Evolutionary conservation across 2,797 vertebrate species (phyloP).

Genomic region (Pseudochirops corinnae): DNA sequence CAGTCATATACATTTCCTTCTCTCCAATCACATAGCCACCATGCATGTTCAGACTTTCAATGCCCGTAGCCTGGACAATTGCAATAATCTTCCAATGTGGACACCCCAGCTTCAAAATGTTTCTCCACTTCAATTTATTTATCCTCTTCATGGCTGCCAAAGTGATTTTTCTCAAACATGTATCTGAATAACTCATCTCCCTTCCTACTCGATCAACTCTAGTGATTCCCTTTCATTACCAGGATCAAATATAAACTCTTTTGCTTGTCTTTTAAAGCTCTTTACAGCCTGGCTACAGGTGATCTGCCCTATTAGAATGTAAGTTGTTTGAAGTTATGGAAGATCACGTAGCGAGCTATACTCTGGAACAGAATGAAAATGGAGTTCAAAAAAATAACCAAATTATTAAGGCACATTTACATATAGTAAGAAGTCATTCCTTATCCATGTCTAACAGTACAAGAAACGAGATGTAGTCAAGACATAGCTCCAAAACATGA

Average conservation of each 20-base stretch:
- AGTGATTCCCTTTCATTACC: background rate
- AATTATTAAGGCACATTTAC: background rate
- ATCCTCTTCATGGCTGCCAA: background rate
- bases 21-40: background rate
- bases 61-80: background rate
- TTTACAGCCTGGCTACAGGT: background rate
- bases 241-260: background rate
- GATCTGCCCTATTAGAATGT: conserved; percentile 1
- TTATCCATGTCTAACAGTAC: background rate
- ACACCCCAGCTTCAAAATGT: background rate
- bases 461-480: background rate
- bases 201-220: background rate
- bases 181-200: background rate
- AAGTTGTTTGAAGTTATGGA: background rate
- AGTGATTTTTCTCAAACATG: background rate
- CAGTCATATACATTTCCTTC: background rate
- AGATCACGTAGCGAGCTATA: background rate
- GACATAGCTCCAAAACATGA: background rate
- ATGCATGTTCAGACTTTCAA: background rate
- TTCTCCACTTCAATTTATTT: background rate
- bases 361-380: background rate
- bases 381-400: background rate
- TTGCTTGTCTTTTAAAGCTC: background rate
- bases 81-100: background rate
- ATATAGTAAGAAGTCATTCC: background rate